Base-by-base conservation (phyloP, 2,113 vertebrate species). In the Mirza zaza region DNA sequence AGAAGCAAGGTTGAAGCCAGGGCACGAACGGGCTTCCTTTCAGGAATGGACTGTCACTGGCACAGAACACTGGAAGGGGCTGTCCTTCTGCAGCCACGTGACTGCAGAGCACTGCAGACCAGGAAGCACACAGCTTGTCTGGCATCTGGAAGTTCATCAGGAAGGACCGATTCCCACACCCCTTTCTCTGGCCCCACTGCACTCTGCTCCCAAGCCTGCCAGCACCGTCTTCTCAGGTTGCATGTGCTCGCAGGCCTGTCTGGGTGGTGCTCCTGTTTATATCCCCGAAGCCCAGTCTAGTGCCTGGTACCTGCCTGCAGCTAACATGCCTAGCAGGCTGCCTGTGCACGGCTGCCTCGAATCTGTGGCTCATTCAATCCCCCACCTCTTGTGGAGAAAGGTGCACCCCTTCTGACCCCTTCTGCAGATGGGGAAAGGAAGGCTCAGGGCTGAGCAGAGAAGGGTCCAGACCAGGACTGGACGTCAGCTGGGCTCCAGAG, bases 61-160 rank as follows among this genome's bases (percentile, higher is more conserved):
- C 12, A 15, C 42, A 18, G 68, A 27, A 18, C 50, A 34, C 34
- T 70, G 17, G 36, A 36, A 86, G 52, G 65, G 25, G 84, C 65
- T 11, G 8, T 5, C 4, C 68, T 25, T 29, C 36, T 23, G 68
- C 27, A 21, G 52, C 36, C 27, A 1, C 0, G 0, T 2, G 3
- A 57, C 32, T 1, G 11, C 18, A 17, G 39, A 9, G 36, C 6
- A 0, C 11, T 4, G 23, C 3, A 0, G 23, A 55, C 84, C 11
- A 4, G 25, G 67, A 71, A 3, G n/a, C 83, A 27, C 8, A 8
- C 1, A 3, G 34, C 12, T 2, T 18, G 3, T 10, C 20, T 11
- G 20, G 52, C 25, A 17, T 39, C 65, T 29, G 83, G 4, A 39
- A 20, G 52, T 42, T 42, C 50, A 34, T 45, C 27, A 2, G 25